phyloP scores from a whole-genome alignment of 2,888 invertebrate genomes.

The Melieria picta region DNA sequence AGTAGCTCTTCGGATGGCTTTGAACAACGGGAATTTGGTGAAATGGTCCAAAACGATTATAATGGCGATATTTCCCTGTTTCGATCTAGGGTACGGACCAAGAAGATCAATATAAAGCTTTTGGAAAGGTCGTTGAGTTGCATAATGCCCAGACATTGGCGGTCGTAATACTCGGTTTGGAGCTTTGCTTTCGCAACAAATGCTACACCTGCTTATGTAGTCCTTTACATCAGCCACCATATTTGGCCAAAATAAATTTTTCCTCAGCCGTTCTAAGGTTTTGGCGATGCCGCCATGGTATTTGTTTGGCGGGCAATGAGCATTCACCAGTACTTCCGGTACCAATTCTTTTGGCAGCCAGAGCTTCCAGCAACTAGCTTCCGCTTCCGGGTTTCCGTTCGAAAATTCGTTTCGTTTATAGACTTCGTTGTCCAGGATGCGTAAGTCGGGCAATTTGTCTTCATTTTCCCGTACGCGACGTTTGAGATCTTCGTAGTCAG shows the following conservation, averaged over 20 bases:
- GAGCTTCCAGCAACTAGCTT: conserved; percentile 29
- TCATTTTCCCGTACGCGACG: no score
- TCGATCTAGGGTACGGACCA: conserved; percentile 35
- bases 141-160: conserved; percentile 15
- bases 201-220: conserved; percentile 8
- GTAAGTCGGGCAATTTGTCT: no score
- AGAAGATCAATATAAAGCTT: conserved; percentile 32
- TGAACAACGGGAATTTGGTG: conserved; percentile 35
- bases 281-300: conserved; percentile 32
- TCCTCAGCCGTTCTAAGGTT: conserved; percentile 24
- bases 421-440: neutral
- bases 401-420: conserved; percentile 22
- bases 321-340: conserved; percentile 7
- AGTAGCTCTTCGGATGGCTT: conserved; percentile 36
- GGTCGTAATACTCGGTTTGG: conserved; percentile 24
- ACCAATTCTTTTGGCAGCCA: conserved; percentile 26
- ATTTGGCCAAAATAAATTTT: conserved; percentile 30
- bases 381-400: conserved; percentile 8
- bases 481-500: no score
- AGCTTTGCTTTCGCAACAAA: conserved; percentile 25
- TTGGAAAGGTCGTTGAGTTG: conserved; percentile 22
- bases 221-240: conserved; percentile 26
- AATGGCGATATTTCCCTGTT: conserved; percentile 34
- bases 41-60: conserved; percentile 36
- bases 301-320: no score